Evolutionary conservation across 1,140 invertebrate species (phyloP).

Genomic region (Mesaphorura yosii): DNA sequence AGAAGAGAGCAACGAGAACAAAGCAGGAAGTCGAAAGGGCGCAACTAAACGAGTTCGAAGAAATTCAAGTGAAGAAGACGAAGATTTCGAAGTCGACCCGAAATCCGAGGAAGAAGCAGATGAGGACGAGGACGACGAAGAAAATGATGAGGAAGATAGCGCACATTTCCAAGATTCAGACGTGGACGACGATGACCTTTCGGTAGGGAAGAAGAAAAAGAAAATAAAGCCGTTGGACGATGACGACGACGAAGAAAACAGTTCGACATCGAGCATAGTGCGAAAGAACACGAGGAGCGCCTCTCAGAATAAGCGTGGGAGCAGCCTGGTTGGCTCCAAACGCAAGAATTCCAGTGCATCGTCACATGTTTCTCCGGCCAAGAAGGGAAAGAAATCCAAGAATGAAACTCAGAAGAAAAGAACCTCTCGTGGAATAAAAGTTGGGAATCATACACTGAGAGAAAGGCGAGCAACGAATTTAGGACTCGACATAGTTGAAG

Average conservation of each 20-base stretch:
- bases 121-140: slow-evolving; percentile 18
- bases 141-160: slow-evolving; percentile 7
- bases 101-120: slow-evolving; percentile 13
- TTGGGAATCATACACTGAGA: neutral
- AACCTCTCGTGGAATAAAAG: neutral
- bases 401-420: slow-evolving; percentile 3
- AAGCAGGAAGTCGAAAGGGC: slow-evolving; percentile 5
- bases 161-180: slow-evolving; percentile 17
- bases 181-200: slow-evolving; percentile 12
- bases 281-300: neutral
- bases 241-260: neutral
- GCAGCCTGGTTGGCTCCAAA: neutral
- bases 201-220: slow-evolving; percentile 2
- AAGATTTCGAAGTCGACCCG: slow-evolving; percentile 18
- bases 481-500: too few species aligned
- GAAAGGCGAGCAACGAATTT: neutral
- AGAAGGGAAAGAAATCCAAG: too few species aligned
- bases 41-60: slow-evolving; percentile 11
- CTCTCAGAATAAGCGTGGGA: neutral
- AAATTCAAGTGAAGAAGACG: slow-evolving; percentile 28
- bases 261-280: neutral
- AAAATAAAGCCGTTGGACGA: neutral
- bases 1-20: too few species aligned
- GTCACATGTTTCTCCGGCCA: too few species aligned
- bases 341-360: neutral